These are phyloP conservation scores for Bibio marci DNA, from an alignment of 2,888 invertebrate species.

Conservation along the genomic window DNA sequence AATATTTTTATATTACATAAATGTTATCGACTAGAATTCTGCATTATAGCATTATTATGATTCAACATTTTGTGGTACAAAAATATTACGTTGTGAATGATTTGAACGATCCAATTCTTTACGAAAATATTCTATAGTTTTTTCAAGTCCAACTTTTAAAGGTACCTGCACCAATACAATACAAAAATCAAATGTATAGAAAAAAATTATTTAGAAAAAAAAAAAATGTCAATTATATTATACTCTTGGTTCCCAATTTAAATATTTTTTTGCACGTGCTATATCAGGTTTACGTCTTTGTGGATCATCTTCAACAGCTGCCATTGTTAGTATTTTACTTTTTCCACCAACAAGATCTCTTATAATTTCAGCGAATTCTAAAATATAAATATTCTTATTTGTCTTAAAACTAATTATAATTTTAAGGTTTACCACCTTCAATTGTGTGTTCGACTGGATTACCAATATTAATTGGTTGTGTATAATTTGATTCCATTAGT, in stretches of 20 bases:
- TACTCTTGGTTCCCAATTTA: constrained; percentile 88
- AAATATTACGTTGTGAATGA: constrained; percentile 36
- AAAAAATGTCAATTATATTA: constrained; percentile 4
- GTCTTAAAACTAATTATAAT: background rate
- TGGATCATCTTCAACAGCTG: constrained; percentile 92
- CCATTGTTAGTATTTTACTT: constrained; percentile 65
- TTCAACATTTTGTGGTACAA: constrained; percentile 13
- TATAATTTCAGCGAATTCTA: constrained; percentile 76
- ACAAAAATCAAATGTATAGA: too few species aligned
- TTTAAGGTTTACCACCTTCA: constrained; percentile 37
- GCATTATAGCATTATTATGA: constrained; percentile 12
- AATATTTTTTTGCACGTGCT: constrained; percentile 59
- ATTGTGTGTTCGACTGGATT: constrained; percentile 98
- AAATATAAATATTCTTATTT: constrained; percentile 7
- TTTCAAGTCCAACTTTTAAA: constrained; percentile 69
- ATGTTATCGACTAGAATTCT: too few species aligned
- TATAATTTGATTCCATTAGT: constrained; percentile 88
- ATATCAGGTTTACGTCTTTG: constrained; percentile 90
- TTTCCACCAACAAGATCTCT: constrained; percentile 70
- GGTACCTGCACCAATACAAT: constrained; percentile 49
- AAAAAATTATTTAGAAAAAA: background rate
- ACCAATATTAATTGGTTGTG: constrained; percentile 86
- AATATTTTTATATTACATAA: too few species aligned
- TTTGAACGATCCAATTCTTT: constrained; percentile 58
- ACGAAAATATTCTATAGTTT: constrained; percentile 86